These are phyloP conservation scores for Hydropsyche betteni DNA, from an alignment of 2,888 invertebrate genomes.

Conservation along the genomic window DNA sequence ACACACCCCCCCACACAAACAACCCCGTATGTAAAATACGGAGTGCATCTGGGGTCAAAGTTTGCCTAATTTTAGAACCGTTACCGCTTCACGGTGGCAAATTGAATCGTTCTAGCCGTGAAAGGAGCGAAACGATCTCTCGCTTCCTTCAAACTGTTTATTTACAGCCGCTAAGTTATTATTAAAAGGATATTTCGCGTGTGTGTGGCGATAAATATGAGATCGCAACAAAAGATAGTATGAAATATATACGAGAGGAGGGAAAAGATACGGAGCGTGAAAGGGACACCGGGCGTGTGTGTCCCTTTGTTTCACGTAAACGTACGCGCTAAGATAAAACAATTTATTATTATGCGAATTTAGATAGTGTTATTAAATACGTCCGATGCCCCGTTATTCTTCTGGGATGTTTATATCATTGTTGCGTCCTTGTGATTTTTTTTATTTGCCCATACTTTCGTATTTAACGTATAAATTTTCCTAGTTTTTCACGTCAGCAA, in stretches of 20 bases:
- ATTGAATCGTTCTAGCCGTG: too few species aligned
- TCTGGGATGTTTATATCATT: too few species aligned
- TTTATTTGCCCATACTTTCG: too few species aligned
- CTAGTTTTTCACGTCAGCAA: too few species aligned
- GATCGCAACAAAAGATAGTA: constrained; percentile 23
- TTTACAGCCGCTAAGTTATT: constrained; percentile 8
- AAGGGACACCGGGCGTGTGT: constrained; percentile 6
- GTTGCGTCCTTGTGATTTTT: too few species aligned
- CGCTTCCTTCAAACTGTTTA: not conserved
- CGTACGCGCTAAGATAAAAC: constrained; percentile 19
- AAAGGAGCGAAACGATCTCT: too few species aligned
- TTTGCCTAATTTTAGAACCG: too few species aligned
- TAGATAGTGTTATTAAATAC: constrained; percentile 21
- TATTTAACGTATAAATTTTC: too few species aligned
- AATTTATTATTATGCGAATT: constrained; percentile 20
- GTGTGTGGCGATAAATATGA: constrained; percentile 20
- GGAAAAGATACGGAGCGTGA: constrained; percentile 29
- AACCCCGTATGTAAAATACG: too few species aligned
- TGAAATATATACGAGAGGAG: constrained; percentile 15
- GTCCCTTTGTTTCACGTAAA: not conserved
- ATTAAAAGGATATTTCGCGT: constrained; percentile 2
- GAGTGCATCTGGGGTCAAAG: too few species aligned
- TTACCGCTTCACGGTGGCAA: too few species aligned
- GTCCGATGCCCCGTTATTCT: not conserved
- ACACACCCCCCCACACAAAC: too few species aligned